phyloP scores from a whole-genome alignment of 2,888 invertebrate species.

The Protodeltote pygarga region DNA sequence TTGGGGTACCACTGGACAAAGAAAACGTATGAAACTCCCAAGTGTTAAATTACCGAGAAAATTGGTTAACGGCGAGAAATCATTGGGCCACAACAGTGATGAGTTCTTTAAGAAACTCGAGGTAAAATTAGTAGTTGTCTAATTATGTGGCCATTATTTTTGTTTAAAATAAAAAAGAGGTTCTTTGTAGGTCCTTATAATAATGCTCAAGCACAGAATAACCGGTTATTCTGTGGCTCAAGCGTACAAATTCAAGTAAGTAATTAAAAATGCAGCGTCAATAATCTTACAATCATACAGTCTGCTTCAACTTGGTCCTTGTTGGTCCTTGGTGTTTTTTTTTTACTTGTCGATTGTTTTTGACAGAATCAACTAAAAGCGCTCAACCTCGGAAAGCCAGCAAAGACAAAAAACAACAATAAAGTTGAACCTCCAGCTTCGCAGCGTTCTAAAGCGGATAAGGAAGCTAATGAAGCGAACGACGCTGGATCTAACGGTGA shows the following conservation, averaged over 20 bases:
- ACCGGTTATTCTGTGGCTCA: too few species aligned
- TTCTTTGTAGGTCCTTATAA: too few species aligned
- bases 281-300: too few species aligned
- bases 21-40: conserved; percentile 73
- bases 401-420: conserved; percentile 52
- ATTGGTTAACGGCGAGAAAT: conserved; percentile 58
- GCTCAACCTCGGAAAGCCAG: conserved; percentile 71
- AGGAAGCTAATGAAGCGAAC: conserved; percentile 64
- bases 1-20: conserved; percentile 66
- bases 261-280: too few species aligned
- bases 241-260: too few species aligned
- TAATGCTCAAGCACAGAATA: too few species aligned
- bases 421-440: conserved; percentile 67
- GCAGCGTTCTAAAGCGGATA: conserved; percentile 72
- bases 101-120: conserved; percentile 80
- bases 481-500: conserved; percentile 58
- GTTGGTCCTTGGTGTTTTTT: neutral
- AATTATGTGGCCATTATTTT: neutral
- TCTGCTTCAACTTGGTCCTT: too few species aligned
- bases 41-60: conserved; percentile 63
- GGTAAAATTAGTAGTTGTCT: conserved; percentile 57
- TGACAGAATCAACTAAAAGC: conserved; percentile 80
- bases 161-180: neutral
- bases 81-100: conserved; percentile 64
- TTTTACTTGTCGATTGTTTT: neutral